phyloP scores from a whole-genome alignment of 2,113 vertebrate genomes.

The Hirundichthys speculiger region DNA sequence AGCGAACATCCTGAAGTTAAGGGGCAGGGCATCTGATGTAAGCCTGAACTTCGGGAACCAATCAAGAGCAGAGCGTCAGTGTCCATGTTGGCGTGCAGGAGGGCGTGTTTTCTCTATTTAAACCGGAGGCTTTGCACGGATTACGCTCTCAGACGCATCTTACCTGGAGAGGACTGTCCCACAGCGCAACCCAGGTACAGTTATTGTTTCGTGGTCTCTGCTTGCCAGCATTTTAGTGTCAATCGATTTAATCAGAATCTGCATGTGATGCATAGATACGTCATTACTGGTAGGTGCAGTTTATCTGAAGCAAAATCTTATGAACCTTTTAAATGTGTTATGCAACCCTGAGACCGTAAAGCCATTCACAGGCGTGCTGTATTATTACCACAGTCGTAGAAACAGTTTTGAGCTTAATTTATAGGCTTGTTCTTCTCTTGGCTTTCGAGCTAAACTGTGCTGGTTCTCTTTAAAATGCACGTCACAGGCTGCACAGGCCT shows the following conservation, averaged over 20 bases:
- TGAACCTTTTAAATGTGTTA: background rate
- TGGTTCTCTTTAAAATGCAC: too few species aligned
- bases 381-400: too few species aligned
- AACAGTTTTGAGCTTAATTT: too few species aligned
- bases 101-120: conserved; percentile 77
- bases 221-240: too few species aligned
- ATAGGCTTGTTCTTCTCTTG: too few species aligned
- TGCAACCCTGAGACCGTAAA: conserved; percentile 2
- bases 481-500: background rate
- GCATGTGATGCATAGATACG: background rate
- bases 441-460: too few species aligned
- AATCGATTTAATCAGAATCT: too few species aligned
- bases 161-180: conserved; percentile 37
- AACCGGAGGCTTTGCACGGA: conserved; percentile 44
- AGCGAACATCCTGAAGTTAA: background rate
- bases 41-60: conserved; percentile 47
- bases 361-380: background rate
- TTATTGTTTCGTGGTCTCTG: background rate
- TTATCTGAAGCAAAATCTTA: background rate
- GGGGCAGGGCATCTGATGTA: background rate
- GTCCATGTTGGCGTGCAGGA: conserved; percentile 42
- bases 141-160: conserved; percentile 38
- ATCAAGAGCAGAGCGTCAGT: conserved; percentile 41
- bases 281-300: background rate
- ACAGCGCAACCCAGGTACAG: conserved; percentile 61